Evolutionary conservation across 2,113 vertebrate species (phyloP), one percentile per base, ranked within the genome.

Genomic region (Ctenomys sociabilis): DNA sequence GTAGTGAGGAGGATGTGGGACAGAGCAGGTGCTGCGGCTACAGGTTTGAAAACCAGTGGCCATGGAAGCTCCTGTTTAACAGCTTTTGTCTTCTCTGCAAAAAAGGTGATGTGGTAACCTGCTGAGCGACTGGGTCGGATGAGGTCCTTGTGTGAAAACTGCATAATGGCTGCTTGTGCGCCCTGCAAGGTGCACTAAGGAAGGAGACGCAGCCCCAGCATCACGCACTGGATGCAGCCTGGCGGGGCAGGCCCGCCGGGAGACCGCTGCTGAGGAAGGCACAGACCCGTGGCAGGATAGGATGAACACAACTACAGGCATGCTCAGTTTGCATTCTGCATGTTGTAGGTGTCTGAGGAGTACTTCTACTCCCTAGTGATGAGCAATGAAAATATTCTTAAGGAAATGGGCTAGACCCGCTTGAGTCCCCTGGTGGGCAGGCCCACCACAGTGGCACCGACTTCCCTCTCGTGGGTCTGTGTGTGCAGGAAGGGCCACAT

Each of bases 271-370:
- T 6, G 30, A 4, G 17, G 66, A 61, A 49, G 30, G 77, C 16
- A 57, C 2, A 32, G n/a, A 24, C n/a, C 4, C 5, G 49, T 1
- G 57, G 49, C 77, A 63, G 54, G 63, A 52, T 0, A 3, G 0
- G 3, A 61, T 2, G 10, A 37, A 11, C 0, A 0, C 5, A n/a
- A 7, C 17, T 0, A 37, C 10, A 4, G 19, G 54, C 10, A 40
- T 7, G 32, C 5, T 75, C 13, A 45, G 22, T n/a, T 37, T 40
- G 21, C 66, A 32, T 63, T 86, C 2, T 84, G 35, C 43, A 94
- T 26, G n/a, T 1, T 57, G 32, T 24, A 84, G 8, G 14, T 24
- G 13, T 37, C 45, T 22, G 52, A 43, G 75, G 59, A 57, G 14
- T 19, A 90, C 52, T 66, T 75, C 43, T 88, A 24, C 64, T 61